phyloP scores from a whole-genome alignment of 2,888 invertebrate genomes.

The Panopea generosa region DNA sequence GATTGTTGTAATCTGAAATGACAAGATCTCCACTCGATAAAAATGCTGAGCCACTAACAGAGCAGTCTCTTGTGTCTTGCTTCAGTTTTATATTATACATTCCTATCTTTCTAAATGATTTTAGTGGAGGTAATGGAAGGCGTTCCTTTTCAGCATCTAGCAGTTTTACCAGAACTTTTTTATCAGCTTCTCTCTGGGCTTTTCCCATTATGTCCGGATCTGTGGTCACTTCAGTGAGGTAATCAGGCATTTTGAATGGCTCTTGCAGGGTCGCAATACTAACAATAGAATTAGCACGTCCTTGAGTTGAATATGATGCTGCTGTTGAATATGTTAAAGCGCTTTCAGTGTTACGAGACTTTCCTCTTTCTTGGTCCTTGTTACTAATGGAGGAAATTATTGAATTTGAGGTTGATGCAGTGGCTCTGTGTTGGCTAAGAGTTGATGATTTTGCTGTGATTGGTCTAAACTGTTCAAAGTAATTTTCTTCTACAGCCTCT shows the following conservation, averaged over 20 bases:
- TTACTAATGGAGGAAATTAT: no score
- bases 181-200: slow-evolving; percentile 33
- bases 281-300: no score
- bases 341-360: no score
- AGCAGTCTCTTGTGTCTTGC: slow-evolving; percentile 43
- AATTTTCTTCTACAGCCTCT: no score
- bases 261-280: no score
- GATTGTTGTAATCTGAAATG: slow-evolving; percentile 42
- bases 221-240: slow-evolving; percentile 24
- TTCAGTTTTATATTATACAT: slow-evolving; percentile 30
- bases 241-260: slow-evolving; percentile 15
- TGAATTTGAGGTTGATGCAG: no score
- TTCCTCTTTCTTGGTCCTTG: no score
- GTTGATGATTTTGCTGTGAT: no score
- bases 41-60: slow-evolving; percentile 44
- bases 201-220: slow-evolving; percentile 12
- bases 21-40: slow-evolving; percentile 43
- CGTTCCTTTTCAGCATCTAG: slow-evolving; percentile 25
- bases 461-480: no score
- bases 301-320: no score
- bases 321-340: no score
- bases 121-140: slow-evolving; percentile 14
- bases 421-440: no score
- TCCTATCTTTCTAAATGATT: slow-evolving; percentile 35
- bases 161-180: slow-evolving; percentile 30